Evolutionary conservation across 92 coral and sea anemone genomes (phyloP).

Genomic region (Epizoanthus fatuus): DNA sequence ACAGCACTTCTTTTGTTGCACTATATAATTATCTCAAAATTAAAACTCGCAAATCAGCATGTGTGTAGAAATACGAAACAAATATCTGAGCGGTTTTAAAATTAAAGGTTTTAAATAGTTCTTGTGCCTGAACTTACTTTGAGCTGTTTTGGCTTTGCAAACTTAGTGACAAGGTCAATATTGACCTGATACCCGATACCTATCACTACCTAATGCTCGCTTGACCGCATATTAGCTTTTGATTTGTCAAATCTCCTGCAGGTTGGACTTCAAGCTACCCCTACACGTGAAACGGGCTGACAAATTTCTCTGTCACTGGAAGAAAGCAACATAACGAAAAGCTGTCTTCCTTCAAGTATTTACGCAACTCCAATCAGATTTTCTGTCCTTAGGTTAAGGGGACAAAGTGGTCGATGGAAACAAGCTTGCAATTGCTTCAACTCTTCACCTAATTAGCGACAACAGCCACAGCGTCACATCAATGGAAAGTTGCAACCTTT

Average conservation of each 20-base stretch:
- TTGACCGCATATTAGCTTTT: constrained; percentile 17
- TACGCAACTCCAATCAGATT: not conserved
- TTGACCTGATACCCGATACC: constrained; percentile 11
- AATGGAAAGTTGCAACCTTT: constrained; percentile 17
- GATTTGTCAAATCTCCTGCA: constrained; percentile 11
- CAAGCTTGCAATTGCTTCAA: not conserved
- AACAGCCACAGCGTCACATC: not conserved
- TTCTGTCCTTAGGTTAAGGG: not conserved
- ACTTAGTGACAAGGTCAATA: constrained; percentile 26
- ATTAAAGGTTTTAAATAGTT: no score
- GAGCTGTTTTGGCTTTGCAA: no score
- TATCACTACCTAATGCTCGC: not conserved
- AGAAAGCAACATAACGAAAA: not conserved
- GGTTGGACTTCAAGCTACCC: not conserved
- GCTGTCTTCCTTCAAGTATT: not conserved
- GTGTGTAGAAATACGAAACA: no score
- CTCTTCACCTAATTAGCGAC: constrained; percentile 36
- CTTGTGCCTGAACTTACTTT: no score
- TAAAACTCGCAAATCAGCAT: no score
- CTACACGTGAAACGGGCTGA: not conserved
- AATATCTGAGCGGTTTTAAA: no score
- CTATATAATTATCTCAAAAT: no score
- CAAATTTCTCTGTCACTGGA: not conserved
- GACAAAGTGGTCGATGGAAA: not conserved
- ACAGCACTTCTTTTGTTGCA: no score